Base-by-base conservation (phyloP, 1,140 invertebrate genomes). In the Pseudomyrmex gracilis region DNA sequence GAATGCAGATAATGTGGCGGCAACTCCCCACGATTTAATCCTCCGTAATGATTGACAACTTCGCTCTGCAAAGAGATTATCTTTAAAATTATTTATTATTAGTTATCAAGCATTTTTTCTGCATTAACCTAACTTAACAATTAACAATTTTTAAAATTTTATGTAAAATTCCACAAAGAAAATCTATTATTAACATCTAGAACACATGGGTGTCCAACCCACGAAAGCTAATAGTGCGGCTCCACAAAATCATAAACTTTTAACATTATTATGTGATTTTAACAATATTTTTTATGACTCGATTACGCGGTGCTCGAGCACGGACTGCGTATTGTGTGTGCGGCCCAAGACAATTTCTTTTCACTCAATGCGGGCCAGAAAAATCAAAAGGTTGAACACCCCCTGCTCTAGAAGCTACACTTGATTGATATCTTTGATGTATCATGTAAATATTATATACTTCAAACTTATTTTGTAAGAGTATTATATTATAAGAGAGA, bases 1-100 rank as follows among this genome's bases (percentile, higher is more conserved):
- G 95, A 95, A 89, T 96, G 96, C 90, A 97, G 96, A 89, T 96
- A 95, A 91, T 96, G 93, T 45, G 95, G 88, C 49, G 92, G 91
- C 15, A 94, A 93, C 5, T 86, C 91, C 0, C 91, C 89, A 64
- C 93, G 87, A 1, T 92, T 45, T 9, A 94, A 34, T 63, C 89
- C 89, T 67, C 92, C 92, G 57, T 92, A 94, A 74, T 93, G 93
- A 73, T 93, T 94, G 13, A 94, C 94, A 17, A 94, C 93, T 86
- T 97, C 97, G 83, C 96, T 96, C 97, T 97, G 93, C 60, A 85
- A 67, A 10, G 68, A 57, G 57, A 57, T 57, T 58, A 58, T 70
- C n/a, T 57, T 12, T 55, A 60, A 13, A 20, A 55, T 55, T 22
- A 71, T 15, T 70, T 17, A 47, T 3, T 34, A 17, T 13, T 51